These are phyloP conservation scores for Podargus strigoides DNA, from an alignment of 2,797 vertebrate genomes.

Conservation along the genomic window DNA sequence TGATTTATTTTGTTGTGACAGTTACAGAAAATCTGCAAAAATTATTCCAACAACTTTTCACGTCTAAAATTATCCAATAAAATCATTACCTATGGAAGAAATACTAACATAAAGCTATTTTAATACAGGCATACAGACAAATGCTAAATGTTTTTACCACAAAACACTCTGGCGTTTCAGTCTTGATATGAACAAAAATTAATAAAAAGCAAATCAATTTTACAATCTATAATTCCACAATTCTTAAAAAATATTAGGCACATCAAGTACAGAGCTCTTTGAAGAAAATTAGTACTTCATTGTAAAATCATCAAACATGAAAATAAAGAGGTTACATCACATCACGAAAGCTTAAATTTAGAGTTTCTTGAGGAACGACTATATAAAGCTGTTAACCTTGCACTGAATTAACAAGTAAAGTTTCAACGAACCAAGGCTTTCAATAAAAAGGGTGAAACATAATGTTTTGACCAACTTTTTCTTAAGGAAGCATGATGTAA, in stretches of 20 bases:
- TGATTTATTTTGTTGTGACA: background rate
- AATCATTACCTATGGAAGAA: background rate
- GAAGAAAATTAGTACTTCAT: background rate
- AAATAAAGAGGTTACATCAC: background rate
- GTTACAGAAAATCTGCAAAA: background rate
- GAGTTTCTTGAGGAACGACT: background rate
- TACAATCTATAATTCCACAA: background rate
- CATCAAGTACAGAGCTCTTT: background rate
- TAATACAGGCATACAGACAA: background rate
- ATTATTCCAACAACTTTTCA: background rate
- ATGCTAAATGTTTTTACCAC: background rate
- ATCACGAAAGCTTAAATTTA: background rate
- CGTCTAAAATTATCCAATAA: background rate
- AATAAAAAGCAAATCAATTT: background rate
- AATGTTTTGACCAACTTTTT: background rate
- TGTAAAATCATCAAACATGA: accelerated
- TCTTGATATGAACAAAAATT: background rate
- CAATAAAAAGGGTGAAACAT: background rate
- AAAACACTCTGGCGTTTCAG: background rate
- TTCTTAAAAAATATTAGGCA: background rate
- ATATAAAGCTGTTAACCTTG: background rate
- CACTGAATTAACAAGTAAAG: background rate
- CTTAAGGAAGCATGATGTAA: background rate
- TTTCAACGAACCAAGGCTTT: background rate
- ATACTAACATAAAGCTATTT: background rate